Base-by-base conservation (phyloP, 1,140 invertebrate species). In the Tribolium madens region DNA sequence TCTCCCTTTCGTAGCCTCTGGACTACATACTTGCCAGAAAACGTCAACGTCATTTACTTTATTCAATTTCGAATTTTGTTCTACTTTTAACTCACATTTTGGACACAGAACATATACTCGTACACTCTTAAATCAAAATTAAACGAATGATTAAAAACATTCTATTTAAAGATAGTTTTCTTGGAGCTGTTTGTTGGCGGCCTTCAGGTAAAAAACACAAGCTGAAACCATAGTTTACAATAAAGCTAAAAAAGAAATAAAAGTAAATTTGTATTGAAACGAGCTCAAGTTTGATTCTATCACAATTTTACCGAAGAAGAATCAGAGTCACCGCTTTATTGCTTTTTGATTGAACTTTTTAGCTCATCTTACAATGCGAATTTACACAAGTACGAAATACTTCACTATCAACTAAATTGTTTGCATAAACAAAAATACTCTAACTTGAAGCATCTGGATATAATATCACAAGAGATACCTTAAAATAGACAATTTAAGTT, bases 201-300 rank as follows among this genome's bases (percentile, higher is more conserved):
- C 14, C 17, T 3, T 26, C 13, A 64, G 9, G 33, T 64, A 64
- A 64, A 64, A 14, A 64, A 33, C 26, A 64, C 26, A 33, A 26
- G 17, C 14, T 10, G 57, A 33, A 64, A 64, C 2, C 57, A 33
- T 64, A 64, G 57, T 64, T 64, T 64, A 64, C 57, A 64, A 64
- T 64, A 33, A 17, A 18, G 52, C 52, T 21, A 57, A 57, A 57
- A 64, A 64, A 13, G 57, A 10, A 33, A 64, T 64, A 64, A 64
- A 64, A 64, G 26, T 64, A 64, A 64, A 64, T 64, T 64, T 64
- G 57, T 31, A 64, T 64, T 33, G 57, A 33, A 64, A 42, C 57
- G 26, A 64, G 21, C 57, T 10, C 57, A 64, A 33, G n/a, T 64
- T 64, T 64, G 21, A 64, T 64, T 64, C 31, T 42, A 64, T 36